These are phyloP conservation scores for Cetonia aurata DNA, from an alignment of 2,888 invertebrate genomes.

Conservation along the genomic window DNA sequence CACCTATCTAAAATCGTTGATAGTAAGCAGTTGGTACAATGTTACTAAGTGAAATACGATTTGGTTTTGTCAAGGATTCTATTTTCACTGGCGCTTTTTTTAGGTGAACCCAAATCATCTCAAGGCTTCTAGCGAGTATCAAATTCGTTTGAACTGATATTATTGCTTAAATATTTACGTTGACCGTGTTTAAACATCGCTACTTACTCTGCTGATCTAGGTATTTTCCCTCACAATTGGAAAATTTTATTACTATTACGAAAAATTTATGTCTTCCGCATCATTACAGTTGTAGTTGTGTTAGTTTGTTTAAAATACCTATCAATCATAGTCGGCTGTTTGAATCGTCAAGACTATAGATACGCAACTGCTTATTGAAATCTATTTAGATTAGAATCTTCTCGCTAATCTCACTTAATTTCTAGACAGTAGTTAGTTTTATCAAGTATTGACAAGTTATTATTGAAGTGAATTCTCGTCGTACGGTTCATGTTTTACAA, in stretches of 20 bases:
- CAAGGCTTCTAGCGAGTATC: constrained; percentile 19
- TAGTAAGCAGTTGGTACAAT: constrained; percentile 12
- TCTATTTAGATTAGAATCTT: constrained; percentile 14
- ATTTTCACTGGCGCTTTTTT: constrained; percentile 16
- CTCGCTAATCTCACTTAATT: constrained; percentile 3
- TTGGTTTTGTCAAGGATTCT: constrained; percentile 24
- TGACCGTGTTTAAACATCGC: constrained; percentile 25
- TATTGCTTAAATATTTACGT: constrained; percentile 40
- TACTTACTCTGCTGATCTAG: constrained; percentile 17
- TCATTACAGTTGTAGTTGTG: constrained; percentile 17
- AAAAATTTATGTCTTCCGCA: constrained; percentile 40
- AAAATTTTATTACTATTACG: constrained; percentile 34
- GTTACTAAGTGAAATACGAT: constrained; percentile 17
- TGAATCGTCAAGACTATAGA: constrained; percentile 16
- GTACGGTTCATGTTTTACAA: no score
- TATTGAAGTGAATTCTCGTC: not conserved
- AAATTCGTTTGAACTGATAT: constrained; percentile 26
- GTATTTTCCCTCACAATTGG: constrained; percentile 31
- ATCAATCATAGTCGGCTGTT: constrained; percentile 18
- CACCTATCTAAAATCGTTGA: not conserved
- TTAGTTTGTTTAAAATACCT: constrained; percentile 31
- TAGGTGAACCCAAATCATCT: constrained; percentile 16
- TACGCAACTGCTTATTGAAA: constrained; percentile 18
- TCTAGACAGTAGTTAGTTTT: not conserved
- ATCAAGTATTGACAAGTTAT: no score